Evolutionary conservation across 2,113 vertebrate genomes (phyloP), one percentile per base, ranked within the genome.

Genomic region (Gracilinanus agilis): DNA sequence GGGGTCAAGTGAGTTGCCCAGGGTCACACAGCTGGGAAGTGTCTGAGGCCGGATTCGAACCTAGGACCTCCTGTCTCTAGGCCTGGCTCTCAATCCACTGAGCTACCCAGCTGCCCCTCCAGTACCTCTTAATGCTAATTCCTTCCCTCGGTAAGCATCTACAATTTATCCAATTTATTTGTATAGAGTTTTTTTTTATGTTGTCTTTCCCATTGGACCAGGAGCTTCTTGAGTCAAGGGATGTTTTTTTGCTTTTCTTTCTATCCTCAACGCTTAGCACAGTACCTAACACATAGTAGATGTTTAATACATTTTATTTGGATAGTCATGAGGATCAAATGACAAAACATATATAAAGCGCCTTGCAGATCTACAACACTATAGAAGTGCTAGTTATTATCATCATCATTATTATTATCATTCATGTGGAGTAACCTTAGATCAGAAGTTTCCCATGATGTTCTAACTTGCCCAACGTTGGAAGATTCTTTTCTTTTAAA

Each of bases 391-490:
- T 75, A 75, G 12, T n/a, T n/a, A n/a, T 67, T 3, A 55, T 21
- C 19, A 67, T 67, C 27, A 21, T 7, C 2, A 49, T 75, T 54
- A 13, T 53, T 4, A 7, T 29, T 44, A 7, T 23, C 11, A n/a
- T 23, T 90, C 29, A 27, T 0, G 0, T 2, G 53, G 54, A 44
- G 44, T 8, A 67, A 53, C 89, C 0, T 0, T 53, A 12, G 44
- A 44, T 44, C 55, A 24, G 44, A 55, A 89, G 23, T 27, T 91
- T 75, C 93, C 88, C 58, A 9, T 54, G 92, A 89, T n/a, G 10
- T 3, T 67, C 61, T 67, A 67, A n/a, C 29, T 75, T 75, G 13
- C 29, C 54, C 12, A 25, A 19, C n/a, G 24, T 90, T 91, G 56
- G 2, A 90, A 93, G 55, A 40, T 25, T 54, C 44, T n/a, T 55